These are phyloP conservation scores for Enteromius argenteus DNA, from an alignment of 2,797 vertebrate genomes.

Conservation along the genomic window DNA sequence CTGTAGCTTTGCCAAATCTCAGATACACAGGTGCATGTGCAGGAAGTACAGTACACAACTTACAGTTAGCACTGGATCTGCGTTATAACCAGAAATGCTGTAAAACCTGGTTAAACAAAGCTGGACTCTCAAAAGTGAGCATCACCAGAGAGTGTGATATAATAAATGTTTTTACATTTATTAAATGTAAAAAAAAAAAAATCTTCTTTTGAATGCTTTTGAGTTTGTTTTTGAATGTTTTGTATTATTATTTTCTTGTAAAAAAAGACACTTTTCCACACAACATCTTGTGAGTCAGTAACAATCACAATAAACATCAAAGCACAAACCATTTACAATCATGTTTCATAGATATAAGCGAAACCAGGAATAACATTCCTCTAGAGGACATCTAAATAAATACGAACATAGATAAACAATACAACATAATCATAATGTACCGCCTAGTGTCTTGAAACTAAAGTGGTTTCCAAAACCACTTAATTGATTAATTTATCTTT, in stretches of 20 bases:
- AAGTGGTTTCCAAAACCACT: background rate
- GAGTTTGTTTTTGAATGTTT: background rate
- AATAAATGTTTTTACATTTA: background rate
- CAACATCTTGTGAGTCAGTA: background rate
- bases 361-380: background rate
- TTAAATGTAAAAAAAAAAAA: too few relatives aligned
- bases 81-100: constrained; percentile 6
- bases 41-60: constrained; percentile 16
- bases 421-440: background rate
- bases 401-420: background rate
- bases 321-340: constrained; percentile 1
- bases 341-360: background rate
- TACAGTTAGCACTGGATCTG: constrained; percentile 16
- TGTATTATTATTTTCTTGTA: constrained; percentile 15
- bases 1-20: constrained; percentile 32
- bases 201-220: constrained; percentile 8
- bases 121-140: constrained; percentile 13
- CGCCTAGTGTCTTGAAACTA: background rate
- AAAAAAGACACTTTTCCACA: background rate
- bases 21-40: constrained; percentile 15
- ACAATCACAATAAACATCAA: constrained; percentile 31
- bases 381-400: background rate
- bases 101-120: constrained; percentile 50
- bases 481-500: background rate
- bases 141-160: constrained; percentile 9